Percentiles rank a stretch among this genome's conserved stretches.
These are phyloP conservation scores for Miichthys miiuy DNA, from an alignment of 2,797 vertebrate genomes.

Conservation along the genomic window DNA sequence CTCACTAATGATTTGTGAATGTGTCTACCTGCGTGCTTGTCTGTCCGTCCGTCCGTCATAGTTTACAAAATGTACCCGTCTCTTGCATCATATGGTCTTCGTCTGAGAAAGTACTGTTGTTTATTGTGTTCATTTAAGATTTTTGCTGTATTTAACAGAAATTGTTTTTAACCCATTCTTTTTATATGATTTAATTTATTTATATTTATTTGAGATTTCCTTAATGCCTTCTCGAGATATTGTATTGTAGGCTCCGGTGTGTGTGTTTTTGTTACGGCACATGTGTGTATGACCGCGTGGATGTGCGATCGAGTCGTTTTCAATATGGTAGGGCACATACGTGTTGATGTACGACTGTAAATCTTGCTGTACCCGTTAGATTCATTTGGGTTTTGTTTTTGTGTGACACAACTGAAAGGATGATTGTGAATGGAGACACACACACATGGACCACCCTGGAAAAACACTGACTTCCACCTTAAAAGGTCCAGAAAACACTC, in stretches of 20 bases:
- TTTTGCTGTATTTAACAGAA: constrained; percentile 71
- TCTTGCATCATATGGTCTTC: constrained; percentile 39
- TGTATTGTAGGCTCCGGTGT: constrained; percentile 50
- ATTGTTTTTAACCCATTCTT: constrained; percentile 70
- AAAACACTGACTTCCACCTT: constrained; percentile 44
- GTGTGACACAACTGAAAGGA: constrained; percentile 31
- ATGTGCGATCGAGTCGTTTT: constrained; percentile 20
- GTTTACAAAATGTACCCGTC: constrained; percentile 55
- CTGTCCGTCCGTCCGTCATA: constrained; percentile 36
- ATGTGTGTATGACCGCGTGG: constrained; percentile 26
- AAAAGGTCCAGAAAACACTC: constrained; percentile 34
- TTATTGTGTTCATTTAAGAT: constrained; percentile 46
- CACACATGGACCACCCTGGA: constrained; percentile 15
- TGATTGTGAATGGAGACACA: constrained; percentile 39
- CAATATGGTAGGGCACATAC: constrained; percentile 32
- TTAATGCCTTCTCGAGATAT: constrained; percentile 73
- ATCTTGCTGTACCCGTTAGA: constrained; percentile 41
- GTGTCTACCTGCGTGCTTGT: constrained; percentile 50
- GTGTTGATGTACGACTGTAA: constrained; percentile 42
- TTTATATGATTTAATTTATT: constrained; percentile 82
- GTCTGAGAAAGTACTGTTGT: constrained; percentile 54
- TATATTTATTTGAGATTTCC: constrained; percentile 79
- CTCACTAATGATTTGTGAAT: constrained; percentile 67
- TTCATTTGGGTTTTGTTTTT: constrained; percentile 17
- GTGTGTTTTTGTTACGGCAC: constrained; percentile 53